These are phyloP conservation scores for Fabriciana adippe DNA, from an alignment of 2,888 invertebrate species.

Conservation along the genomic window DNA sequence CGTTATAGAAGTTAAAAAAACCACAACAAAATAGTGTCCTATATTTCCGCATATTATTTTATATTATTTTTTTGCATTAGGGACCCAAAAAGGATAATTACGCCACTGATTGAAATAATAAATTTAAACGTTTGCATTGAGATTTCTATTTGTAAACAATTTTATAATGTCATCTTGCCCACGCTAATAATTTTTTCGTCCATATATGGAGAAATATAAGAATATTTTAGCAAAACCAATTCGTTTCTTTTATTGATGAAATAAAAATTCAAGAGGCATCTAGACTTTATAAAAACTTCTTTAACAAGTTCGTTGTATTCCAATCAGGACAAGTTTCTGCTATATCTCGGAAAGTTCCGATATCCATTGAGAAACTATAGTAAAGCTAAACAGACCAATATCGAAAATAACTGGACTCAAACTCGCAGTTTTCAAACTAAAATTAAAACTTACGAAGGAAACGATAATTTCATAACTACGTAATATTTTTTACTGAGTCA, in stretches of 20 bases:
- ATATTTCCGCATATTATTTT: too few relatives aligned
- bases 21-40: too few relatives aligned
- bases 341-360: constrained; percentile 27
- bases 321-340: constrained; percentile 25
- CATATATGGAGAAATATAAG: not conserved
- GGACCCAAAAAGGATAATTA: too few relatives aligned
- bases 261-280: constrained; percentile 21
- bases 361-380: constrained; percentile 33
- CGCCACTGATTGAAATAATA: too few relatives aligned
- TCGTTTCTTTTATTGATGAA: constrained; percentile 15
- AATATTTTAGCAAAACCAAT: not conserved
- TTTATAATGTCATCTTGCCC: too few relatives aligned
- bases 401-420: constrained; percentile 29
- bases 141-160: too few relatives aligned
- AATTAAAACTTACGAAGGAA: constrained; percentile 6
- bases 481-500: too few relatives aligned
- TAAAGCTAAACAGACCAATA: constrained; percentile 24
- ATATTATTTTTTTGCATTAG: too few relatives aligned
- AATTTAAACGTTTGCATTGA: too few relatives aligned
- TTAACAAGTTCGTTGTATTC: constrained; percentile 26
- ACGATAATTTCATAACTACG: not conserved
- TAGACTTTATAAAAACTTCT: constrained; percentile 16
- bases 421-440: constrained; percentile 12
- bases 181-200: too few relatives aligned
- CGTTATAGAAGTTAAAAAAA: too few relatives aligned